Evolutionary conservation across 2,797 vertebrate genomes (phyloP), one percentile per base, ranked within the genome.

Genomic region (Urosaurus nigricauda): DNA sequence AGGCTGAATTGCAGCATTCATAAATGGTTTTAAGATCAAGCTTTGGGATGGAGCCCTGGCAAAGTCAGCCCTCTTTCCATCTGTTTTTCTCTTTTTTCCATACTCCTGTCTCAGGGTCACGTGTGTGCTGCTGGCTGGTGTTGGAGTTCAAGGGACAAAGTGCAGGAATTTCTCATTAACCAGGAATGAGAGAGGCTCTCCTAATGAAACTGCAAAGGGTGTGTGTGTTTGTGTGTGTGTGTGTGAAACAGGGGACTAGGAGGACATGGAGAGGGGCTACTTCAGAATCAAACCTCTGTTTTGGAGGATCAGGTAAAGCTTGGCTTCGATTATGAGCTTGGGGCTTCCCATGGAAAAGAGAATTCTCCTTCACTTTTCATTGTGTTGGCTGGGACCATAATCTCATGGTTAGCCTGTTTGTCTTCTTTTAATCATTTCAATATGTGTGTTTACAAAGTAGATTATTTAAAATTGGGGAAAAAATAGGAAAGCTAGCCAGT

Each of bases 151-250:
- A 95, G 95, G 95, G 94, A 94, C 96, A 96, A 96, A 97, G 96
- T 96, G 93, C 96, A 96, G 95, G 79, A 96, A 97, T 97, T 97
- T 97, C 94, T 97, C 92, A 97, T 97, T 97, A 97, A 97, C 96
- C 79, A 94, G 47, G 94, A 94, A 93, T 83, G 93, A 90, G 74
- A 84, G 68, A 8, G 17, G 63, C 94, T 94, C 91, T 93, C 91
- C 90, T 4, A 84, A 93, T 86, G 93, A 91, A 95, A 96, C 94
- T 93, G 90, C 85, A 83, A 53, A 24, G 51, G 56, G 83, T 83
- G 86, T 82, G 56, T 71, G 84, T 0, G 86, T 82, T 51, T 71
- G 84, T 0, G 83, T 83, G 86, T 82, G 51, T 71, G 29, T 16
- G 86, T 51, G 37, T 29, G 40, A 87, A 86, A 51, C 40, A 79